Evolutionary conservation across 2,797 vertebrate species (phyloP), one percentile per base, ranked within the genome.

Genomic region (Sebastes trivittatus): DNA sequence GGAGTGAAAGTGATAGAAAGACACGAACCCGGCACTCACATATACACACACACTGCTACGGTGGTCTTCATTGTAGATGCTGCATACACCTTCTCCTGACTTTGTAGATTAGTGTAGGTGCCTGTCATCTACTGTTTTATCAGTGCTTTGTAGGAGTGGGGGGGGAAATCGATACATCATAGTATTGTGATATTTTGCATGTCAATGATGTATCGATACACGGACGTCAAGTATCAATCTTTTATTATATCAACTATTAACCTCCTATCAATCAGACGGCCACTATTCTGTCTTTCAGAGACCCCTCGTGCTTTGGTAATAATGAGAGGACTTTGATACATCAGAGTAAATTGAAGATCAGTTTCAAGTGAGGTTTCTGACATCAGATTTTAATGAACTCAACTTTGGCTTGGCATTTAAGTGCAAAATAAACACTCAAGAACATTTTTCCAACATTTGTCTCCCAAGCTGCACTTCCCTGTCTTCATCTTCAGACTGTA

Each of bases 1-100:
- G 75, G 78, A 82, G 77, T 62, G 83, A 88, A 84, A 86, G 84
- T 84, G 78, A 87, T 78, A 72, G 85, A 86, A 78, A 86, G 74
- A 80, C 67, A 72, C 30, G 13, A 72, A 84, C 69, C 55, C 25
- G 27, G 70, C 73, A 67, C 77, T 70, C 58, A 63, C 66, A 23
- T 5, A 6, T 6, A 38, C 36, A 81, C 34, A 59, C 7, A 52
- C 46, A 42, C 23, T 8, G 42, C 71, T 30, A 32, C 9, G 56
- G 77, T 76, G 72, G 81, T 71, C 78, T 32, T 70, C 69, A 29
- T 23, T 1, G 8, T 32, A 72, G 68, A 80, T 20, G 46, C 62
- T 16, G 20, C 36, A 70, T 69, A 46, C 22, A 30, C 11, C 25
- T 59, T 20, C 64, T 59, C 25, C 61, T 62, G 38, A 46, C 63